Percentiles rank a stretch among this genome's conserved stretches.
Conservation (phyloP, 1,140 invertebrate species). For the Penaeus indicus region DNA sequence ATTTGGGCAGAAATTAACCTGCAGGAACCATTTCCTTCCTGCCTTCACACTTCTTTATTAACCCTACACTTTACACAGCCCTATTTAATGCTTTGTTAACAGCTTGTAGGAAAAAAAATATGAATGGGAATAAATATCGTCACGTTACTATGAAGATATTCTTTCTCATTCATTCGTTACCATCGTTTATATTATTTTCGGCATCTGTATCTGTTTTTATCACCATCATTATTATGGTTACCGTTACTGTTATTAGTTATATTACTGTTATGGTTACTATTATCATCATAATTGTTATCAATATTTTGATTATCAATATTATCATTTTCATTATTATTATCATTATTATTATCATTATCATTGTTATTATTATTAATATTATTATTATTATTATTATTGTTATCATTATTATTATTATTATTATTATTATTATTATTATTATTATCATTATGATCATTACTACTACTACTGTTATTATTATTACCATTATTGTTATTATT, state of each 20-base stretch:
- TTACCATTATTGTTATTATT: not conserved
- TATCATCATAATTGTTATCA: not conserved
- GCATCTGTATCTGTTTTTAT: conserved; percentile 7
- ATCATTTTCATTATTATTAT: not conserved
- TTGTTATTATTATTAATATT: not conserved
- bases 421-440: not conserved
- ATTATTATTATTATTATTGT: not conserved
- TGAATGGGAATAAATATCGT: no score
- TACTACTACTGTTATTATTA: conserved; percentile 6
- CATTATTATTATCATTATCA: not conserved
- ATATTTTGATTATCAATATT: not conserved
- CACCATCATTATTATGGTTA: not conserved
- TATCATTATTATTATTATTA: not conserved
- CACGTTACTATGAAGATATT: no score
- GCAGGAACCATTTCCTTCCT: no score
- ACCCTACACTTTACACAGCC: no score
- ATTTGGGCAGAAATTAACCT: no score
- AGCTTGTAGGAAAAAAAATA: no score
- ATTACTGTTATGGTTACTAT: conserved; percentile 16
- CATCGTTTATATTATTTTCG: not conserved
- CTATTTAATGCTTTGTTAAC: no score
- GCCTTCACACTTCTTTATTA: no score
- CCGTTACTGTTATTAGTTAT: not conserved
- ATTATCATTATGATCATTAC: not conserved
- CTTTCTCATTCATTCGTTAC: no score